Evolutionary conservation across 2,797 vertebrate species (phyloP), one percentile per base, ranked within the genome.

Genomic region (Liparis tanakae): DNA sequence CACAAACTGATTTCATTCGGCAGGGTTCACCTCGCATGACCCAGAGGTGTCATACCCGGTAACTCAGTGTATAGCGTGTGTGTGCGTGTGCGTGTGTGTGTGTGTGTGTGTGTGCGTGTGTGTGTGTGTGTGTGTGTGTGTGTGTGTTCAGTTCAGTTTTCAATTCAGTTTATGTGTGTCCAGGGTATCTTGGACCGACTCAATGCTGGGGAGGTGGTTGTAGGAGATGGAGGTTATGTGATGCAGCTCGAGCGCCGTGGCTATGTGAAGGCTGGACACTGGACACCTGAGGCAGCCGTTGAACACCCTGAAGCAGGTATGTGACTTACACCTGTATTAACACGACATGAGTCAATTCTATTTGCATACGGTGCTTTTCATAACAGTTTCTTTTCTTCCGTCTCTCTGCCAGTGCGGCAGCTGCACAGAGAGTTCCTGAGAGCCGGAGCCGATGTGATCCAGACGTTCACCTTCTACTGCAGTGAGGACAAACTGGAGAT

Each of bases 381-480:
- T 13, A 20, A 3, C 53, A 33, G 17, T 4, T 3, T 7, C 13
- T 61, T 33, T 46, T 46, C 25, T 5, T 58, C 12, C 53, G 6
- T n/a, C 15, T 39, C 20, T 63, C 18, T 57, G 10, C 63, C 85
- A 97, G 97, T 98, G 80, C 93, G 95, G 48, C 96, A 98, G 91
- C 95, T 98, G 86, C 96, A 97, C 70, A 92, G 95, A 37, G 97
- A 98, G 86, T 98, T 97, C 82, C 93, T 97, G 68, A 93, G 97
- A 87, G 95, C 96, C n/a, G 97, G 97, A 50, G 92, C 96, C 2
- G 95, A 94, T 64, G 95, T 98, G 84, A 91, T 98, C 81, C 97
- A 98, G 87, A 96, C 97, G 0, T 97, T 98, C 86, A 98, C 95
- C 41, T 98, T 98, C 90, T 98, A 98, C 62, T 96, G 96, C 56